Evolutionary conservation across 2,888 invertebrate genomes (phyloP).

Genomic region (Heliconius sara): DNA sequence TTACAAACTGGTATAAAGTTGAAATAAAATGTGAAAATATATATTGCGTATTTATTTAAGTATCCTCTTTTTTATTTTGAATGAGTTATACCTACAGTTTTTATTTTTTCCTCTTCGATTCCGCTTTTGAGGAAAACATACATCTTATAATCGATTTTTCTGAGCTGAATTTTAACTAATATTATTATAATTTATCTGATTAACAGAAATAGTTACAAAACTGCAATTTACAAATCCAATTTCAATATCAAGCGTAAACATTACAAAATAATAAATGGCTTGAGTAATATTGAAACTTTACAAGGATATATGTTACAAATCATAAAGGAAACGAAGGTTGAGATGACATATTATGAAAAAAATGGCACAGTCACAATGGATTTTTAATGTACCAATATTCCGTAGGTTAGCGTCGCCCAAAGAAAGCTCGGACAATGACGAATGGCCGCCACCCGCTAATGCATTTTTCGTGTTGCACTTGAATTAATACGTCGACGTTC

Average conservation of each 20-base stretch:
- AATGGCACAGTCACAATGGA: conserved; percentile 40
- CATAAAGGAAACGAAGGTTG: background rate
- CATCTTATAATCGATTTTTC: no score
- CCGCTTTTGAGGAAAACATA: no score
- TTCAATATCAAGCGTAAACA: no score
- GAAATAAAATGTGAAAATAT: conserved; percentile 72
- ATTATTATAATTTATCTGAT: no score
- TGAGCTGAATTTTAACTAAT: no score
- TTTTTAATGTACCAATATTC: conserved; percentile 47
- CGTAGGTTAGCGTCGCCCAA: conserved; percentile 49
- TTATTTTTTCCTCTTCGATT: no score
- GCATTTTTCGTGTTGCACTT: conserved; percentile 84
- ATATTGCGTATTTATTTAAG: conserved; percentile 29
- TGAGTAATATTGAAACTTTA: background rate
- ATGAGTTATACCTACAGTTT: background rate
- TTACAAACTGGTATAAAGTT: conserved; percentile 68
- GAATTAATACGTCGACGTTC: conserved; percentile 75
- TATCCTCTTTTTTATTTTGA: background rate
- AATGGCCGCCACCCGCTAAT: conserved; percentile 73
- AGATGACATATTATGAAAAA: conserved; percentile 25
- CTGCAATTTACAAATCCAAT: no score
- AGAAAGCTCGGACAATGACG: conserved; percentile 68
- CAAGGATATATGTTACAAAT: background rate
- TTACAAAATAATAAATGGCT: background rate
- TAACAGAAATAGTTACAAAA: no score